Base-by-base conservation (phyloP, 2,888 invertebrate genomes). In the Clitarchus hookeri region DNA sequence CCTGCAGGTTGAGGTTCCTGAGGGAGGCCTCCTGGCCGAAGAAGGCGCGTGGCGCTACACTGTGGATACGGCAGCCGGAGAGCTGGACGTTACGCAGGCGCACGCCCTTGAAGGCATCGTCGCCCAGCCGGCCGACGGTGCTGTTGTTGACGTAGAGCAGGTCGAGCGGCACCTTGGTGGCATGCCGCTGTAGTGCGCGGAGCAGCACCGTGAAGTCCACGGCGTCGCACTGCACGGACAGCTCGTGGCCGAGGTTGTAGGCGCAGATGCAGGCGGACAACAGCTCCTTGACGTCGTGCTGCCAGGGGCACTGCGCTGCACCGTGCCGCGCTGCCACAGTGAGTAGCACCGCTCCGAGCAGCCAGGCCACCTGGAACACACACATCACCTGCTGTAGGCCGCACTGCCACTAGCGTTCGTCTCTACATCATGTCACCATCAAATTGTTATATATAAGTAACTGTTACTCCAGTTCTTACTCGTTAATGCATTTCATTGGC, bases 141-240 rank as follows among this genome's bases (percentile, higher is more conserved):
- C 97, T 96, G 92, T 98, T 98, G 92, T 97, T 97, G 87, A 98
- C 94, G 91, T 98, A 97, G 78, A 98, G 94, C 88, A 98, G 93
- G 91, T 98, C 98, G 88, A 98, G 93, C 84, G 95, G 93, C 86
- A 94, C 94, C 88, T 93, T 93, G 88, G 93, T 93, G 36, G 95
- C 94, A 92, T 95, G 94, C 89, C 94, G 94, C 90, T 96, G 94
- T 91, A 96, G 92, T 48, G 96, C 95, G 86, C 94, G 92, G 89
- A 97, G 91, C n/a, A 98, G 93, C 88, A 94, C 93, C 83, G 94
- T 92, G 91, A 96, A 97, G 90, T 97, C 95, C 87, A 97, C 97
- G 93, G 96, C 96, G 92, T 97, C 97, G 92, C 97, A 98, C 92
- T 98, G 97, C 88, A 98, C 96, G 54, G 97, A 97, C 23, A 98